phyloP scores from a whole-genome alignment of 2,888 invertebrate genomes.

The Nineta flava region DNA sequence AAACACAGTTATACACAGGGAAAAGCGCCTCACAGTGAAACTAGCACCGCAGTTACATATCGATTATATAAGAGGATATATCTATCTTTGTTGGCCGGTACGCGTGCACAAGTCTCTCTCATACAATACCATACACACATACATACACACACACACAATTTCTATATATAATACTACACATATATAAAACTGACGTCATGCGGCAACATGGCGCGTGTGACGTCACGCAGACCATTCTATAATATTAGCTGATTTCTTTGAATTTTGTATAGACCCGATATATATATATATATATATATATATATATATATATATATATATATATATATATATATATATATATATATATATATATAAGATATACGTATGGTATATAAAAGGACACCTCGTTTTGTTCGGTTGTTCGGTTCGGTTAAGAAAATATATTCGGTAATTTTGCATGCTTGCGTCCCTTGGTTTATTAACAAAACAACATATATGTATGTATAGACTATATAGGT shows the following conservation, averaged over 20 bases:
- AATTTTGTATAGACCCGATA: not conserved
- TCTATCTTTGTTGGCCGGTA: not conserved
- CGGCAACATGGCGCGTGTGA: conserved; percentile 32
- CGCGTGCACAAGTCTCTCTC: not conserved
- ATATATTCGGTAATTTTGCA: too few relatives aligned
- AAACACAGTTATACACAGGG: too few relatives aligned
- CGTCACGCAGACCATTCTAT: conserved; percentile 20
- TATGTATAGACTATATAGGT: too few relatives aligned
- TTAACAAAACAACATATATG: too few relatives aligned
- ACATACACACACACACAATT: not conserved
- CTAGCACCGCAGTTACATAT: conserved; percentile 3
- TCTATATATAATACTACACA: not conserved
- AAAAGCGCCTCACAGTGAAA: not conserved
- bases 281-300: not conserved
- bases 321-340: not conserved
- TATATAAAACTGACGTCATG: conserved; percentile 25
- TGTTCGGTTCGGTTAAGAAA: too few relatives aligned
- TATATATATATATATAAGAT: not conserved
- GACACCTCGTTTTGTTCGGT: too few relatives aligned
- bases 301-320: not conserved
- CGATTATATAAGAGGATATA: conserved; percentile 2
- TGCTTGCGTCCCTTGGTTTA: too few relatives aligned
- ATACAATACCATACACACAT: not conserved
- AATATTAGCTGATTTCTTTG: not conserved
- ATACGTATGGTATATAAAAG: not conserved